Evolutionary conservation across 2,888 invertebrate species (phyloP), one percentile per base, ranked within the genome.

Genomic region (Phyllotreta striolata): DNA sequence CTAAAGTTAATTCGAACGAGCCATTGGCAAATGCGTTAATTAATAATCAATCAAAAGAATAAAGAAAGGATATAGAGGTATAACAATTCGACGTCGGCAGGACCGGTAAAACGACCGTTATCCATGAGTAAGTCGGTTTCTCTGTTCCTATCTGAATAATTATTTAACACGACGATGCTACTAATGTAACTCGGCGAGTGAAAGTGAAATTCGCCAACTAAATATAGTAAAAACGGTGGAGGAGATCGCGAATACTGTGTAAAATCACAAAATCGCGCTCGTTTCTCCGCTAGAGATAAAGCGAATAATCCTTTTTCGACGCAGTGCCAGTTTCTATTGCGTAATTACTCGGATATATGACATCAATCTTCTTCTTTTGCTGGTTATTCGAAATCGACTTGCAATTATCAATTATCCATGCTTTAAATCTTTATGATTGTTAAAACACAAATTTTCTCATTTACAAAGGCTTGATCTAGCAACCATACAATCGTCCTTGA

Each of bases 81-180:
- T 24, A 24, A 12, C 51, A 37, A 1, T 12, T 37, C 6, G 37
- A 34, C 38, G 14, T 34, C 51, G 12, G 34, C 51, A 9, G 34
- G 47, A 37, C 39, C 40, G 40, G 12, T 49, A 49, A 52, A 59
- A 54, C 44, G 49, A 40, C 59, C 13, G 64, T 64, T 64, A 47
- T 55, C 55, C 59, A 59, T 64, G 64, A 58, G 55, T 55, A 60
- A 64, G 39, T 60, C 55, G 55, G 55, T 64, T 64, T 64, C 64
- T 43, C 56, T 60, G 60, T 55, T 43, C 58, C 49, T 58, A 49
- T 60, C 64, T 40, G 55, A 64, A 51, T 55, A 55, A 64, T 64
- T 59, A 63, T 63, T 57, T 59, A 58, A 58, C 51, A 58, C 58
- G 51, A 14, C 58, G 35, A 35, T 55, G 59, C 41, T 51, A 55